Base-by-base conservation (phyloP, 2,888 invertebrate species). In the Therioaphis trifolii region DNA sequence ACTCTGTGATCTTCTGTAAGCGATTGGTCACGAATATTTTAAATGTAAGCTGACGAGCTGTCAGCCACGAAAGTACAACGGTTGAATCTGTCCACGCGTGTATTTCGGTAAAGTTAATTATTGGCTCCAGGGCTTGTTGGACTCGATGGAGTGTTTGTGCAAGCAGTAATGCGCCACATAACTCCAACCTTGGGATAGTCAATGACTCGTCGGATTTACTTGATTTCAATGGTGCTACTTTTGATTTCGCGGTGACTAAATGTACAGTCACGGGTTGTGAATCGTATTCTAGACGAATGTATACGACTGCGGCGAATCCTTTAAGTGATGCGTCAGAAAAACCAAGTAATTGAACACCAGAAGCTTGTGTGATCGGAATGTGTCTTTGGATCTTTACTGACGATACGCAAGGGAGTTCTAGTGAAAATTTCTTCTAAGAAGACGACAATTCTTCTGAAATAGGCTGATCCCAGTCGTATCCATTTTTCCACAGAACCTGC, bases 381-480 rank as follows among this genome's bases (percentile, higher is more conserved):
- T 66, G 11, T 14, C 66, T 11, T 0, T 18, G 66, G 1, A 66
- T 0, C 3, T 11, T 40, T 0, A 66, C n/a, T 2, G 11, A 24
- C 0, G 66, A 40, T 0, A 66, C 35, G 11, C 18, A 66, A 2
- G 66, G 66, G 5, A 66, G 12, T 9, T 66, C 66, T n/a, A 40
- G 40, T 0, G 66, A 29, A 2, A 66, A 66, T 4, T 1, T 9
- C 18, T 29, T 35, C 35, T 35, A 66, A 18, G 35, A 66, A 15
- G n/a, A 15, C 4, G 35, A 0, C 29, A 66, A 9, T 35, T 35
- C 29, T 0, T 15, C 1, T 1, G 75, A 40, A 1, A 85, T 49
- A 0, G 84, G 85, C 9, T 78, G 79, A 18, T 85, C 85, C 85
- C 85, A 85, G 5, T 43, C 40, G 5, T 49, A 35, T 27, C 55